Evolutionary conservation across 2,888 invertebrate genomes (phyloP), one percentile per base, ranked within the genome.

Genomic region (Spodoptera littoralis): DNA sequence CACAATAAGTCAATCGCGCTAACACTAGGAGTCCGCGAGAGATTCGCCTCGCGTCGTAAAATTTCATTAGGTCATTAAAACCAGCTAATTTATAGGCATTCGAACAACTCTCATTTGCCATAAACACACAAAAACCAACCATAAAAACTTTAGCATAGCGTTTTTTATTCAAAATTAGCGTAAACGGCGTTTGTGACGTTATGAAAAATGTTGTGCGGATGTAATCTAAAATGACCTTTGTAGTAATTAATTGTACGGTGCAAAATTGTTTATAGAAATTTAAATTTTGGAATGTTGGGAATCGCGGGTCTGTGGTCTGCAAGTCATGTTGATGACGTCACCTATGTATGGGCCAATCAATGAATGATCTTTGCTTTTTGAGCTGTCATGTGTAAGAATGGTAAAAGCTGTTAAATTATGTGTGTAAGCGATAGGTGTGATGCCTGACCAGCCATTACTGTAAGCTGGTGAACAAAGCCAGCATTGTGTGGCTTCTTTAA

Each of bases 21-120:
- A 94, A 95, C 93, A 94, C 95, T 93, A 94, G 94, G 89, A 95
- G 95, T 94, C 89, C 84, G 82, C 65, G 24, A 73, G 86, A 90
- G 90, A 95, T 94, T 95, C 93, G 95, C 88, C 88, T 87, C 92
- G 94, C 92, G 88, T 93, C 95, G 93, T 95, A 94, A 95, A 95
- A 90, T 93, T 94, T 94, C 94, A 95, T 95, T 94, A 94, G 92
- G 89, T 93, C 93, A 94, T 95, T 95, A 95, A 93, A 93, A 89
- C 88, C 90, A 89, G 90, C 89, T 94, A 94, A 95, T 94, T 94
- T 95, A 95, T 94, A 92, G 90, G 88, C 87, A 88, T 90, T 88
- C 92, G 86, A 89, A 89, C 90, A 84, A 82, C 85, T 91, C 90
- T 89, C 91, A 89, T 90, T 89, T 89, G 88, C 86, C 80, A 84